Evolutionary conservation across 2,888 invertebrate species (phyloP), one percentile per base, ranked within the genome.

Genomic region (Andrena fulva): DNA sequence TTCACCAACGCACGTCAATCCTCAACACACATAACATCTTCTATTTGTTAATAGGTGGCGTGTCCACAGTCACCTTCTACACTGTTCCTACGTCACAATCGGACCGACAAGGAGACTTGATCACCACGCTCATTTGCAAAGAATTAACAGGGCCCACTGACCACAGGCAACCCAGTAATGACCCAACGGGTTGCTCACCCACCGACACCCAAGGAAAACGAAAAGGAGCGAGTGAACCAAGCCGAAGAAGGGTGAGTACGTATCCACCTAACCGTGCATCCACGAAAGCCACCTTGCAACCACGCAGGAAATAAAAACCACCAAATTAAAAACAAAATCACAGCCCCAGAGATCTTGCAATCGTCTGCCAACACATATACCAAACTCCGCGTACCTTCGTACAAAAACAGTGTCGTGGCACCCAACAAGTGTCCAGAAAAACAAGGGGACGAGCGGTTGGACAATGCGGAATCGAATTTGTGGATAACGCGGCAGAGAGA

Each of bases 361-460:
- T 16, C 48, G 16, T 62, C 33, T 4, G 2, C 20, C n/a, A 24
- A 54, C 31, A 7, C 20, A 7, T 27, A 10, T 29, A 31, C 29
- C 20, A 62, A 62, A 31, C 50, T n/a, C 50, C 52, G 24, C 8
- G 52, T 0, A 31, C 31, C 8, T 12, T 31, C 31, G 12, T 7
- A 20, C 24, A 24, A 62, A 24, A 24, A 2, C 31, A 12, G 60
- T 29, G 27, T 27, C 12, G 16, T 6, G 12, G 6, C 42, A 31
- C 33, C 33, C 71, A 63, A 63, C 54, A 56, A 63, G 70, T 71
- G 71, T 63, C 35, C 42, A 62, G 62, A 70, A 52, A 60, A 63
- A 29, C 48, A 16, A 0, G 42, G 35, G 12, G 20, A 2, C 35
- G 54, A 7, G 48, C 27, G 63, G 6, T 12, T 2, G 33, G 12